Conservation (phyloP, 2,888 invertebrate species). For the Drosophila pseudotalamancana region DNA sequence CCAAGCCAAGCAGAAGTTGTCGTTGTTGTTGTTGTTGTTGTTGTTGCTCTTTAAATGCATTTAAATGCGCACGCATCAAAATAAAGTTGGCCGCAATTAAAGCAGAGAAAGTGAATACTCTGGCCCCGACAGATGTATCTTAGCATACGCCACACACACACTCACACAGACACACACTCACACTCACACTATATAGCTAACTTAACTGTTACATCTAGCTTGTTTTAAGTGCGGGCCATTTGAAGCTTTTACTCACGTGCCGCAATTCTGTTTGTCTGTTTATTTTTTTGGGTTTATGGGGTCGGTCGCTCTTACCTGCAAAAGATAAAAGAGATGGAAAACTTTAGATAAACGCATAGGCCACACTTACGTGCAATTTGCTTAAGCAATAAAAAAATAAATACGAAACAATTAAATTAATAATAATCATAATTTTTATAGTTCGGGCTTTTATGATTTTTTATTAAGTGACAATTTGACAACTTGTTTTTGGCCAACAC, state of each 20-base stretch:
- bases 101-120: constrained; percentile 64
- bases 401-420: constrained; percentile 51
- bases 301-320: constrained; percentile 65
- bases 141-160: constrained; percentile 30
- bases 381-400: constrained; percentile 12
- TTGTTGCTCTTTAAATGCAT: constrained; percentile 59
- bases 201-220: constrained; percentile 19
- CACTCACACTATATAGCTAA: constrained; percentile 2
- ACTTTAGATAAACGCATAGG: constrained; percentile 48
- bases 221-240: constrained; percentile 33
- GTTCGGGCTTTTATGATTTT: constrained; percentile 37
- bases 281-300: constrained; percentile 50
- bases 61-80: constrained; percentile 71
- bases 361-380: constrained; percentile 57
- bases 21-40: constrained; percentile 1
- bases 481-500: constrained; percentile 29
- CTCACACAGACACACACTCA: not conserved
- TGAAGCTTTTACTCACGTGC: constrained; percentile 76
- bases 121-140: constrained; percentile 35
- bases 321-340: constrained; percentile 52
- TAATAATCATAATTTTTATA: constrained; percentile 37
- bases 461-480: constrained; percentile 64
- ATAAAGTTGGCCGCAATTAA: constrained; percentile 73
- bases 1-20: constrained; percentile 10
- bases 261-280: constrained; percentile 50